Percentiles rank a stretch among this genome's conserved stretches.
phyloP scores from a whole-genome alignment of 2,113 vertebrate genomes.

The Pungitius pungitius region DNA sequence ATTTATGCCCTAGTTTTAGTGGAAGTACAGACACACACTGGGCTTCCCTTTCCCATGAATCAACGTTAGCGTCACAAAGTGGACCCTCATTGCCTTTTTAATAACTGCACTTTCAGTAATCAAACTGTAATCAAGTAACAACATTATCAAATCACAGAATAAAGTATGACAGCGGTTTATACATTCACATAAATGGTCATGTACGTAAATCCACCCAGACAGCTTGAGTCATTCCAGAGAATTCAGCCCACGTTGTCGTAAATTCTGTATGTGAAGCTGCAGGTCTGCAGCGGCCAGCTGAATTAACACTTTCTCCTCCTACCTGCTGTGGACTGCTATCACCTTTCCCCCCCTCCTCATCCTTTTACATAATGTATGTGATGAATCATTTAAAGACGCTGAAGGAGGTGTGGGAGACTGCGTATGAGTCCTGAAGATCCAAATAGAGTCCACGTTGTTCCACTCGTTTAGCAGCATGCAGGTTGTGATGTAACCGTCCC shows the following conservation, averaged over 20 bases:
- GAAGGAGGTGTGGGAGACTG: constrained; percentile 63
- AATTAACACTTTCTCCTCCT: constrained; percentile 58
- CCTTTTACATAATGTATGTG: constrained; percentile 68
- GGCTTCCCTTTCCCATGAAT: constrained; percentile 7
- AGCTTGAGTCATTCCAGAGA: constrained; percentile 29
- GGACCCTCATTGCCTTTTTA: background rate
- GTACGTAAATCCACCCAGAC: constrained; percentile 7
- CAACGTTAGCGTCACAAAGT: background rate
- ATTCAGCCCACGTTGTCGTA: constrained; percentile 36
- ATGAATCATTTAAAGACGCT: constrained; percentile 68
- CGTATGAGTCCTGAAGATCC: constrained; percentile 54
- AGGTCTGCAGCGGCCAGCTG: constrained; percentile 40
- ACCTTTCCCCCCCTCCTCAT: constrained; percentile 39
- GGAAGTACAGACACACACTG: background rate
- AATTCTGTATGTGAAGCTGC: constrained; percentile 17
- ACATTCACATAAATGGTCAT: background rate
- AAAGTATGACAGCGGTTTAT: background rate
- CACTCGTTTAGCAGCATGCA: constrained; percentile 45
- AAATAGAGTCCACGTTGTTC: constrained; percentile 53
- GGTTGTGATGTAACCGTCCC: constrained; percentile 52
- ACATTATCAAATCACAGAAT: background rate
- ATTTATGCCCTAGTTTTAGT: background rate
- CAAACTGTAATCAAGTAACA: background rate
- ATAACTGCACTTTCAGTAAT: background rate
- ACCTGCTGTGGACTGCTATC: constrained; percentile 53